Evolutionary conservation across 1,140 invertebrate species (phyloP).

Genomic region (Orussus abietinus): DNA sequence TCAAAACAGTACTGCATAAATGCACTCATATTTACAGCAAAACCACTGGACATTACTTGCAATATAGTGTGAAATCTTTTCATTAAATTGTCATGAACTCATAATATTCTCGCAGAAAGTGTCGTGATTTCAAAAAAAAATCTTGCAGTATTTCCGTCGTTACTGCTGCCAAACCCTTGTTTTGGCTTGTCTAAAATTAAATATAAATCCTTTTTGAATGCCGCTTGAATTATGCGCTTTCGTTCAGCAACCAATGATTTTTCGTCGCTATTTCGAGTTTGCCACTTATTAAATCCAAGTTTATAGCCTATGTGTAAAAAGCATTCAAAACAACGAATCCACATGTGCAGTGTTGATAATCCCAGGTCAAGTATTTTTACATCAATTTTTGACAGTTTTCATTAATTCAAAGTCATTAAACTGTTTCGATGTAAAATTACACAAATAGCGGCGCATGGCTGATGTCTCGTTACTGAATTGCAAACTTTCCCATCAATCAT

Average conservation of each 20-base stretch:
- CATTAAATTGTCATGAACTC: conserved; percentile 20
- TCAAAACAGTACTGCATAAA: conserved; percentile 16
- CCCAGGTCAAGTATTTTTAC: conserved; percentile 12
- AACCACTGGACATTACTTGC: conserved; percentile 25
- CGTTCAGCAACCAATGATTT: conserved; percentile 11
- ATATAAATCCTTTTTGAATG: conserved; percentile 13
- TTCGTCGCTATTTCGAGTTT: conserved; percentile 13
- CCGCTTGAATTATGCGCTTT: conserved; percentile 13
- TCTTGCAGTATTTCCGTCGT: conserved; percentile 22
- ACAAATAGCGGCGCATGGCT: conserved; percentile 19
- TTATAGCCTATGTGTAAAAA: conserved; percentile 20
- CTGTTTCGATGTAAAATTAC: conserved; percentile 14
- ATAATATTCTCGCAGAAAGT: conserved; percentile 15
- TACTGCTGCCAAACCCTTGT: conserved; percentile 20
- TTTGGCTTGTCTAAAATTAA: conserved; percentile 23
- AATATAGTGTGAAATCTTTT: conserved; percentile 28
- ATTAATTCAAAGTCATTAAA: conserved; percentile 9
- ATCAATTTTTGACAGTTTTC: conserved; percentile 6
- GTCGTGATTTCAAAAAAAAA: conserved; percentile 20
- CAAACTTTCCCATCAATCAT: conserved; percentile 22
- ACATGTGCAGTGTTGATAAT: conserved; percentile 16
- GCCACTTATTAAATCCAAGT: conserved; percentile 17
- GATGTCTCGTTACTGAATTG: conserved; percentile 14
- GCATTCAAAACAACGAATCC: conserved; percentile 20
- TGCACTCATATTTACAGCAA: conserved; percentile 12